Conservation (phyloP, 2,888 invertebrate species). For the Rhopalosiphum nymphaeae region DNA sequence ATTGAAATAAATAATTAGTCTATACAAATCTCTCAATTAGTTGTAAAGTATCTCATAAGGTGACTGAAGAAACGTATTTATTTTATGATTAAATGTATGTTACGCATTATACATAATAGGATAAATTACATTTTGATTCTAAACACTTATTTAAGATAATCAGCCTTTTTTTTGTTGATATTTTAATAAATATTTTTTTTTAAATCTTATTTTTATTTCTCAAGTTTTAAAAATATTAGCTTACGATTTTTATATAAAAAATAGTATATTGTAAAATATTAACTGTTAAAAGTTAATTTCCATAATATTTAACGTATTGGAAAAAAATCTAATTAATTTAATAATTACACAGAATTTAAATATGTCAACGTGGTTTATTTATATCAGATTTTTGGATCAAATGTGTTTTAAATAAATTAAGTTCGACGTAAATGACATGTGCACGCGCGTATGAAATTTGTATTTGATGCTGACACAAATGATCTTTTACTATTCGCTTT, state of each 20-base stretch:
- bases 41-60: neutral
- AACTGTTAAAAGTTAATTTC: no score
- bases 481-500: neutral
- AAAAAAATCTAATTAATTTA: neutral
- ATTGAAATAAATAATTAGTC: neutral
- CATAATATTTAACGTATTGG: no score
- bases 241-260: no score
- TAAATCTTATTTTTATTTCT: neutral
- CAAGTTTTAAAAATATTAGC: neutral
- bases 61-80: no score
- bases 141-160: no score
- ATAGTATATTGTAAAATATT: no score
- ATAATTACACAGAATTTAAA: neutral
- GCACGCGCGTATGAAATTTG: no score
- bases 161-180: neutral
- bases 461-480: neutral
- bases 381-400: neutral
- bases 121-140: neutral
- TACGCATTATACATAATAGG: neutral
- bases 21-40: neutral
- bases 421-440: neutral
- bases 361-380: neutral
- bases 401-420: neutral
- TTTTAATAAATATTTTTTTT: neutral
- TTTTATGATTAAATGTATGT: no score